phyloP scores from a whole-genome alignment of 2,113 vertebrate genomes.

The Daubentonia madagascariensis region DNA sequence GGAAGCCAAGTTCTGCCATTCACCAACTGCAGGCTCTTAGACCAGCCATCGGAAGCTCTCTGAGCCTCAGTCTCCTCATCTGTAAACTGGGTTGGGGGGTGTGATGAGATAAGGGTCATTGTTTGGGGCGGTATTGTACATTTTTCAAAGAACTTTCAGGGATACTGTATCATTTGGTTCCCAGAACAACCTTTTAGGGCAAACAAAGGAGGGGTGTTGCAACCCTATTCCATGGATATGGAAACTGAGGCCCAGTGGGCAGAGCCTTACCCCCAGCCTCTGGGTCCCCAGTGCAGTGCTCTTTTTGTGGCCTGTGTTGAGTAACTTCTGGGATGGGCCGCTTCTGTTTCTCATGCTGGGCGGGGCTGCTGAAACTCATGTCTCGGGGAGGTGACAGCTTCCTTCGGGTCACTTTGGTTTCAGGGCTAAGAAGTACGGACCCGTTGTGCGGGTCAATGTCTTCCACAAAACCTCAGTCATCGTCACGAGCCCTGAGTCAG shows the following conservation, averaged over 20 bases:
- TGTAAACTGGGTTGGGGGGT: background rate
- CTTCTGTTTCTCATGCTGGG: background rate
- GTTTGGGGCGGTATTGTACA: background rate
- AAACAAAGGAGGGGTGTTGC: background rate
- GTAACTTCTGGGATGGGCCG: background rate
- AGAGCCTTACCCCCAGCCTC: background rate
- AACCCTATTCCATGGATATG: background rate
- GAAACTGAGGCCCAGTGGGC: background rate
- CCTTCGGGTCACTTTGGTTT: background rate
- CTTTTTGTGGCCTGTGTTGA: background rate
- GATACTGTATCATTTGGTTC: background rate
- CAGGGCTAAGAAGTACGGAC: conserved; percentile 85
- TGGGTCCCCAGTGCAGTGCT: background rate
- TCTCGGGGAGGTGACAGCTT: background rate
- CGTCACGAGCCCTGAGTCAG: conserved; percentile 82
- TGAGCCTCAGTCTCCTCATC: background rate
- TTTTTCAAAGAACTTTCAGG: background rate
- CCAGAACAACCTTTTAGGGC: background rate
- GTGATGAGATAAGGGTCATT: too few relatives aligned
- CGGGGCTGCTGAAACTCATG: background rate
- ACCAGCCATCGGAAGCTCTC: background rate
- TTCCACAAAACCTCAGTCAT: conserved; percentile 82
- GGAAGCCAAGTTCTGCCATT: background rate
- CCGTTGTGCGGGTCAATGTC: conserved; percentile 82
- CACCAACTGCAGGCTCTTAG: background rate